Base-by-base conservation (phyloP, 2,888 invertebrate species). In the Zygogramma bicolorata region DNA sequence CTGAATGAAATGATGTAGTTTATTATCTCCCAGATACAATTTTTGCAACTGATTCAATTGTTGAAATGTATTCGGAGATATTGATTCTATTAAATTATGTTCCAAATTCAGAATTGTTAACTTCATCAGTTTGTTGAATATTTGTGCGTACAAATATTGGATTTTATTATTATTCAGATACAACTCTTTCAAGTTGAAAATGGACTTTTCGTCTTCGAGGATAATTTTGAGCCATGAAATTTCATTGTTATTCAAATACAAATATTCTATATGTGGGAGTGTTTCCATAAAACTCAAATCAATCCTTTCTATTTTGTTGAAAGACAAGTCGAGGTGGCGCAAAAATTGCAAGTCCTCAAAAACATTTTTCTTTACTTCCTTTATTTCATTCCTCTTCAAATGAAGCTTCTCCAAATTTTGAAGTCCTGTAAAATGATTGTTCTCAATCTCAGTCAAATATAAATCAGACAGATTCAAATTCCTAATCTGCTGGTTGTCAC, bases 21-120 rank as follows among this genome's bases (percentile, higher is more conserved):
- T 7, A 13, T 46, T 46, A 22, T 46, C 8, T 46, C 13, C 20
- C 20, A 46, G 20, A 7, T 18, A 3, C 8, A 46, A 20, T 6
- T 1, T 10, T 46, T 46, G 10, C 46, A 46, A 46, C 10, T 3
- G 2, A 6, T 3, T 8, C 8, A 8, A 18, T 7, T 7, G 3
- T 8, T 49, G 3, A 74, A 79, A 78, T n/a, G 69, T 63, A 1
- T 79, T 78, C 2, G 75, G 38, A 13, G 68, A 53, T 15, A 79
- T 42, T 13, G 71, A 65, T 4, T 20, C 58, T 8, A 80, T 68
- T 5, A 66, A 49, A 53, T 79, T 80, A 18, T 65, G 42, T 13
- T 69, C 62, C 22, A 79, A 46, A 65, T 72, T 59, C n/a, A 70
- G 57, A 13, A 53, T 46, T 42, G 58, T 18, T 49, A 75, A 22